A percentile compares a stretch with the other conserved stretches of the same genome.
These are phyloP conservation scores for Zelostemma sp. DNA, from an alignment of 1,140 invertebrate species.

Conservation along the genomic window DNA sequence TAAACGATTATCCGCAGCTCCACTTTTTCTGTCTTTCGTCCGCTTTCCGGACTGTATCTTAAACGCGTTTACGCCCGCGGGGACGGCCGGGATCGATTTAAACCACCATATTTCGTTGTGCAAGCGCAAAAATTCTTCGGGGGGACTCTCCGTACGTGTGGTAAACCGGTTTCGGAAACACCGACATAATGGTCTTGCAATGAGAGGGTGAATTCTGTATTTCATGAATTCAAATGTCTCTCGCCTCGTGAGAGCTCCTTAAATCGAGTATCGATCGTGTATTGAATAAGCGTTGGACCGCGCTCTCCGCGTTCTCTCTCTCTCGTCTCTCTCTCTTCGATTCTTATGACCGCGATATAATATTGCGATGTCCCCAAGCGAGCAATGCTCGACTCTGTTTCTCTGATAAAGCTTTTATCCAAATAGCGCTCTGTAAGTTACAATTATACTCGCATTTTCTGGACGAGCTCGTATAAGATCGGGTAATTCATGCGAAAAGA, in stretches of 20 bases:
- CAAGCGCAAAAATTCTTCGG: conserved; percentile 47
- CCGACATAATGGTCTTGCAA: conserved; percentile 50
- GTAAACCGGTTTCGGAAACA: conserved; percentile 53
- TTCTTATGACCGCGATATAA: conserved; percentile 12
- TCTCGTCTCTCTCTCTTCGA: conserved; percentile 5
- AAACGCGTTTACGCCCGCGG: conserved; percentile 25
- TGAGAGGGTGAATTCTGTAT: conserved; percentile 50
- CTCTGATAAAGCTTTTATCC: conserved; percentile 10
- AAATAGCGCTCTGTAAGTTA: conserved; percentile 23
- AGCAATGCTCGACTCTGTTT: conserved; percentile 1
- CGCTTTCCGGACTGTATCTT: conserved; percentile 42
- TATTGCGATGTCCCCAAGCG: neutral
- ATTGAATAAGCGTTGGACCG: neutral
- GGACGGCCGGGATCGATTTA: conserved; percentile 49
- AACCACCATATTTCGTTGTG: conserved; percentile 49
- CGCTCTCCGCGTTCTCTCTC: neutral
- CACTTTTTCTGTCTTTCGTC: conserved; percentile 19
- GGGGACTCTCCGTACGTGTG: neutral
- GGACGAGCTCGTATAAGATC: conserved; percentile 38
- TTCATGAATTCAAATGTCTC: conserved; percentile 48
- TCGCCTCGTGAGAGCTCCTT: conserved; percentile 11
- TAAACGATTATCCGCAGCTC: conserved; percentile 52
- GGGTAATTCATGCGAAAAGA: conserved; percentile 40
- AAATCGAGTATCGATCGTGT: conserved; percentile 16
- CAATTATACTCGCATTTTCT: conserved; percentile 41